Base-by-base conservation (phyloP, 2,113 vertebrate genomes). In the Haliaeetus leucogaster region DNA sequence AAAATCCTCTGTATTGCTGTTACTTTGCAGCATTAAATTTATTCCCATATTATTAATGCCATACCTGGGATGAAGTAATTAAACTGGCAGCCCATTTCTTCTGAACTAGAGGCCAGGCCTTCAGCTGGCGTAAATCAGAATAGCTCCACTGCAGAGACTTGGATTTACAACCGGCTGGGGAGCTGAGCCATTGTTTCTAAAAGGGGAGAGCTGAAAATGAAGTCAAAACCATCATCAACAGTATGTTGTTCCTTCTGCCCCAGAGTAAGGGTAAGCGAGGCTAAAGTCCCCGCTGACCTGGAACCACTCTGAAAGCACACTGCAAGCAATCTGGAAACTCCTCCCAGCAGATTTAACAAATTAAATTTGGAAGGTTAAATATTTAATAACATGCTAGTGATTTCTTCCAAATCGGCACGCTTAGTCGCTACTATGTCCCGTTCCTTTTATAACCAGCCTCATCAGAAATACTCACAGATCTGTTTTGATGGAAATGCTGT, bases 71-170 rank as follows among this genome's bases (percentile, higher is more conserved):
- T 78, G 53, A 80, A 91, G 56, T 81, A 86, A 94, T 90, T 92
- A 90, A 89, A 82, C 62, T 81, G 56, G 86, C 92, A 85, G 29
- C 66, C 65, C 73, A 53, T 94, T 93, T 95, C 78, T 84, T 96
- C 84, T 4, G 2, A 86, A 87, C 74, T 73, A 38, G 62, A 92
- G 32, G 40, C 84, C 70, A 65, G 68, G 45, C 59, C 58, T 95
- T 95, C 67, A 87, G 62, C 53, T 63, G 71, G 62, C 80, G 34
- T 97, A 96, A 97, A 96, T 97, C 89, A 91, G 83, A 77, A 43
- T 30, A 77, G 58, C 78, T 85, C 62, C 78, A 73, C 70, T 91
- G 84, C 84, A 71, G 81, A 42, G 45, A 30, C 18, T 52, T 58
- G 48, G 66, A 93, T 97, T 95, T 95, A 96, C 70, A 96, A 27